Evolutionary conservation across 2,113 vertebrate species (phyloP), one percentile per base, ranked within the genome.

Genomic region (Chloropsis hardwickii): DNA sequence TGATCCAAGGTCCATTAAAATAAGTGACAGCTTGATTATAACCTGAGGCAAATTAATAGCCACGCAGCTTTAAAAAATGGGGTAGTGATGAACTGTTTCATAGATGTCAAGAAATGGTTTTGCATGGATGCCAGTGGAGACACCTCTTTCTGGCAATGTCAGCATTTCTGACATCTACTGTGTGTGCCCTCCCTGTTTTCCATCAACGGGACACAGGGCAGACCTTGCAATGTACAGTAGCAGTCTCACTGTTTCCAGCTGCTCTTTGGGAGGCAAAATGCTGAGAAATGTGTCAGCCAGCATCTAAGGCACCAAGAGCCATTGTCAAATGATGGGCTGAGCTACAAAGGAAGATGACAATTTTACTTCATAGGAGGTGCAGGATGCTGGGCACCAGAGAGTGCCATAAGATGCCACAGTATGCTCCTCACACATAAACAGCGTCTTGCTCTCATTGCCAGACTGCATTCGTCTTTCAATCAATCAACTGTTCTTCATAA

Each of bases 1-100:
- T 96, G 74, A 94, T 74, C 87, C 71, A 74, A 90, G 64, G 35
- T n/a, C 74, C 39, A 83, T 95, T 95, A 81, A 93, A 91, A 70
- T 77, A 83, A 92, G 64, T 83, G 91, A 95, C 81, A 87, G 66
- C 62, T 95, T 82, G 84, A 95, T 95, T 88, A 93, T 50, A 91
- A 87, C 74, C 85, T 73, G 87, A 81, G 79, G 47, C 27, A 86
- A 82, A 95, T 86, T 95, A 91, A 95, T 70, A 86, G 5, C 33
- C 66, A 62, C 8, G 2, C 35, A 88, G 62, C 22, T 81, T 80
- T 87, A 54, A 76, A 90, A 92, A 86, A 77, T 11, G 20, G 20
- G 17, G 45, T 31, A 50, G 8, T 13, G 33, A 62, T 64, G 42
- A 93, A 93, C 74, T 40, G 11, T n/a, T 92, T 72, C 66, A 58